Evolutionary conservation across 2,797 vertebrate species (phyloP), one percentile per base, ranked within the genome.

Genomic region (Loris lydekkerianus): DNA sequence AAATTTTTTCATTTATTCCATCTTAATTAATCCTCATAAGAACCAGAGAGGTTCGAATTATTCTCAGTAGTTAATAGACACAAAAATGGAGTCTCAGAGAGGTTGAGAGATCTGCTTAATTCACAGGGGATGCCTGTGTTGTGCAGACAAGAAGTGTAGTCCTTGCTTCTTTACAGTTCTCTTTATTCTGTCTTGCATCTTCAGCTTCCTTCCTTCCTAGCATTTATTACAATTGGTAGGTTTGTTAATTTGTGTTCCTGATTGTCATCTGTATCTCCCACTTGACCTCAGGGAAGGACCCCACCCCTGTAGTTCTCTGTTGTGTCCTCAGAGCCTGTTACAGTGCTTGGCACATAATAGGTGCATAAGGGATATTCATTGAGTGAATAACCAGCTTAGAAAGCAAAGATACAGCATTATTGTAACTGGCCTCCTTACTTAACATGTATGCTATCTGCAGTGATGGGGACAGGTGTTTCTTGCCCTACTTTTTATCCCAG

Each of bases 21-120:
- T 89, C 18, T 81, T 27, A 72, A 63, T 81, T 46, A 84, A 80
- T 76, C 63, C 27, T 95, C n/a, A 7, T 43, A 85, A 90, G 86
- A 86, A 63, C 60, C 46, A 85, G 27, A 73, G 76, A 97, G 29
- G n/a, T 82, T 77, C 86, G 61, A 93, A 92, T 93, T 93, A 89
- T 93, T 91, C 67, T 86, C 61, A 82, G 53, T 34, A 75, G n/a
- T 81, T 84, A 91, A 72, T 53, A 91, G n/a, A 60, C 60, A 37
- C 29, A 83, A 91, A 93, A 78, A 60, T 58, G 37, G 29, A 86
- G 58, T 18, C 85, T 89, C 34, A 53, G 78, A 91, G 61, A 83
- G 29, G 43, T 72, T 77, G 61, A 18, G 31, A 15, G 11, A 61
- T 78, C 86, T 87, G 29, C 40, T 76, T 63, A n/a, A 91, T 89